Evolutionary conservation across 1,140 invertebrate genomes (phyloP), one percentile per base, ranked within the genome.

Genomic region (Eumeta japonica): DNA sequence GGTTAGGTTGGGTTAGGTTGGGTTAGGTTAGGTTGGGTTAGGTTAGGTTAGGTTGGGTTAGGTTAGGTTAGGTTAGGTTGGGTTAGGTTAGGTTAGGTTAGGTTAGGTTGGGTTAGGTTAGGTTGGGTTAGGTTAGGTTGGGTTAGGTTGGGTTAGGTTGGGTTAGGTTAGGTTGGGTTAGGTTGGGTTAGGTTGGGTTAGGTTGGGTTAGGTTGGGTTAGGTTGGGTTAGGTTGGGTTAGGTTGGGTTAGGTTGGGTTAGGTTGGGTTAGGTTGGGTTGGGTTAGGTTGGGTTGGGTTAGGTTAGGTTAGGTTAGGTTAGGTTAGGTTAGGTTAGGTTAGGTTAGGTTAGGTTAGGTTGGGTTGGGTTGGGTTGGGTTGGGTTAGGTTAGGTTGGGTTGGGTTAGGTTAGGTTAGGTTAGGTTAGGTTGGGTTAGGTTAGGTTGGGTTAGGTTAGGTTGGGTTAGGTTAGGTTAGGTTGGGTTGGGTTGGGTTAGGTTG

Each of bases 291-390:
- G 12, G 12, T 12, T 31, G 14, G 5, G 29, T 12, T 31, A 12
- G 29, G 12, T 31, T 9, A 24, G 5, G 5, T 11, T 5, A 14
- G 5, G 5, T 5, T n/a, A 5, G 14, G 5, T 31, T 7, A 4
- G 12, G 10, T 5, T 28, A 30, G 42, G 34, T 43, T 38, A 27
- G 32, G 28, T 29, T 29, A 34, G 32, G 32, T 34, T 34, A 34
- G 35, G 45, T 40, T 44, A 39, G 45, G 45, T 35, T 44, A 39
- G 44, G 34, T 39, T 50, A 37, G 45, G 35, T 44, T 38, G 32
- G 45, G 35, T 45, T 38, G 31, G 46, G 40, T 18, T 39, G 31
- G 27, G 31, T 40, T 19, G 17, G 35, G 18, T 37, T 32, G 36
- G 45, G 34, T 28, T 28, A 40, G 37, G 38, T 33, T 34, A 34